Base-by-base conservation (phyloP, 1,140 invertebrate species). In the Cydia amplana region DNA sequence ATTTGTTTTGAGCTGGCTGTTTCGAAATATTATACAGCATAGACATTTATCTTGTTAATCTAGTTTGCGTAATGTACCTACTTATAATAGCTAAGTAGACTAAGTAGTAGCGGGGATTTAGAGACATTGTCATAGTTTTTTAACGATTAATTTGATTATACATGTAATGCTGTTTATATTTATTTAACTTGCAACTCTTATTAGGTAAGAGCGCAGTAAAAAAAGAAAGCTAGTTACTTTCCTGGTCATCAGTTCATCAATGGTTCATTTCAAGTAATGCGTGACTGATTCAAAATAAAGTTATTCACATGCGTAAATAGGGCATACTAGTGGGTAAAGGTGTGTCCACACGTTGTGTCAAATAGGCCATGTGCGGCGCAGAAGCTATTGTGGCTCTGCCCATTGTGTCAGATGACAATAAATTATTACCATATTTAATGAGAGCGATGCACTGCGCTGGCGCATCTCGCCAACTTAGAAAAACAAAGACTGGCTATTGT, bases 281-380 rank as follows among this genome's bases (percentile, higher is more conserved):
- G 79, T 78, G 78, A 81, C 65, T 77, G 78, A 76, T 10, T 74
- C 72, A 73, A 72, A 77, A 80, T 78, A 72, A 55, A 25, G 43
- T 72, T 49, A 74, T 78, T 75, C 73, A 78, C 74, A 36, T 75
- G 78, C 73, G 67, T 77, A 82, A 83, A 82, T 80, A 70, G 80
- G 78, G 65, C 81, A 83, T 76, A 70, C 75, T 75, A 77, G 75
- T 78, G 64, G 65, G 78, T 77, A 77, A 80, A 86, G 84, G 87
- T 83, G 86, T 75, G 85, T 76, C 82, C 75, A 73, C 65, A 36
- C 43, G 36, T 43, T 73, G 43, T 28, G 49, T 36, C 78, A 86
- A 84, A 85, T 84, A 77, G 85, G 84, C 85, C 85, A 85, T 80
- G 87, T 81, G 82, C 18, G 64, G 14, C 32, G 43, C 65, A 70